Evolutionary conservation across 2,113 vertebrate genomes (phyloP).

Genomic region (Girardinichthys multiradiatus): DNA sequence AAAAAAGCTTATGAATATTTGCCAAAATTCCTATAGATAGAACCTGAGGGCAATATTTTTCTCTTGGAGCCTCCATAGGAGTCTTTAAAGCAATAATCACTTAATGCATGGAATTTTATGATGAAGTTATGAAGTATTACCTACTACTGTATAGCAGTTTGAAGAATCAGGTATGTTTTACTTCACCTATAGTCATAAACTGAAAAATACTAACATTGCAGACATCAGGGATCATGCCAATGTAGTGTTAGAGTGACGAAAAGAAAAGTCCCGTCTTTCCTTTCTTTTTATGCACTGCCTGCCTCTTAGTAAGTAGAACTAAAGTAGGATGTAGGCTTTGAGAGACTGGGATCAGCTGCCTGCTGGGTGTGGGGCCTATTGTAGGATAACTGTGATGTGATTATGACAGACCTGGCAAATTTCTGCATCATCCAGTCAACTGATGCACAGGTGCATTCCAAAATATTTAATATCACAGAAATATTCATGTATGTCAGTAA

Average conservation of each 20-base stretch:
- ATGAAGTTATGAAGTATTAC: constrained; percentile 85
- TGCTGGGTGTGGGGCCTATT: constrained; percentile 66
- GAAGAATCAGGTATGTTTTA: constrained; percentile 89
- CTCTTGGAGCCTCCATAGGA: constrained; percentile 83
- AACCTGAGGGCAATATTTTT: constrained; percentile 86
- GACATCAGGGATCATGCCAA: constrained; percentile 90
- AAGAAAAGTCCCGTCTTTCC: constrained; percentile 81
- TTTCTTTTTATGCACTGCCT: constrained; percentile 89
- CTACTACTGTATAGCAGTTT: constrained; percentile 86
- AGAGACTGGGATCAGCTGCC: constrained; percentile 80
- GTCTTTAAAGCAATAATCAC: constrained; percentile 90
- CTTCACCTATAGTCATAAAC: constrained; percentile 86
- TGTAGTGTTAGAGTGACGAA: constrained; percentile 84
- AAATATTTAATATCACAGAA: not conserved
- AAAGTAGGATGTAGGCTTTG: constrained; percentile 81
- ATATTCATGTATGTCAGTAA: not conserved
- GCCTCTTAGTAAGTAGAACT: constrained; percentile 85
- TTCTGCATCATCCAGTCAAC: not conserved
- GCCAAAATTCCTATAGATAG: constrained; percentile 85
- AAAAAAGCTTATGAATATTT: constrained; percentile 85
- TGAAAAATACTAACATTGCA: constrained; percentile 79
- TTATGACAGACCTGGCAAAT: constrained; percentile 5
- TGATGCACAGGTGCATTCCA: not conserved
- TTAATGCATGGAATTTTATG: constrained; percentile 91
- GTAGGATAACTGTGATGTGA: constrained; percentile 40